A percentile compares a stretch with the other conserved stretches of the same genome.
These are phyloP conservation scores for Pseudochirops corinnae DNA, from an alignment of 2,797 vertebrate species.

Conservation along the genomic window DNA sequence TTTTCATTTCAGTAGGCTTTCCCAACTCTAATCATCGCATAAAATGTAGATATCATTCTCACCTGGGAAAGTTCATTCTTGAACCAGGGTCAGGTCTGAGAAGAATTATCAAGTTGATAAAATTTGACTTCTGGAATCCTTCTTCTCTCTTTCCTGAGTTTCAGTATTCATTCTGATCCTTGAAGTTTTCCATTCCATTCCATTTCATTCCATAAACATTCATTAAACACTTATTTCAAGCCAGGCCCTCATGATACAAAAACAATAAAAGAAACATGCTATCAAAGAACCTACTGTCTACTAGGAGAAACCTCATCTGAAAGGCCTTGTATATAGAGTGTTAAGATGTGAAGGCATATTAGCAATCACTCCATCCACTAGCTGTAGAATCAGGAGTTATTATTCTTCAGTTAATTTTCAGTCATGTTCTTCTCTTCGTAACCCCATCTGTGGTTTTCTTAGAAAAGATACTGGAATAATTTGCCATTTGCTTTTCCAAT, in stretches of 20 bases:
- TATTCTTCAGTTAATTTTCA: background rate
- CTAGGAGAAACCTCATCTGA: background rate
- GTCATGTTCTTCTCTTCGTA: background rate
- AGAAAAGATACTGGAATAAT: background rate
- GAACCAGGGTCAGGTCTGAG: background rate
- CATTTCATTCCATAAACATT: background rate
- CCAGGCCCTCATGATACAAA: background rate
- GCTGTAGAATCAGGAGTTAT: background rate
- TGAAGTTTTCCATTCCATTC: background rate
- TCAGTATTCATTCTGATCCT: background rate
- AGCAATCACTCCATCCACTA: background rate
- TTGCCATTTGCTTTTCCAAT: background rate
- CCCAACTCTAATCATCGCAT: background rate
- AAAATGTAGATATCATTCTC: background rate
- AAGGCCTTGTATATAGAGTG: background rate
- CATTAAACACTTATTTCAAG: background rate
- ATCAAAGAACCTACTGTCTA: background rate
- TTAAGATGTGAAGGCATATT: background rate
- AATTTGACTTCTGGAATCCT: background rate
- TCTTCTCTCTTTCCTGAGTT: background rate
- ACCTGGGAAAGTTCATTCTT: background rate
- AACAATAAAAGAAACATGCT: background rate
- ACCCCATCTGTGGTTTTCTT: background rate
- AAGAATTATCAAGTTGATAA: background rate
- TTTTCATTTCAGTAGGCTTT: constrained; percentile 5